Conservation (phyloP, 2,113 vertebrate genomes). For the Gnathonemus longibarbis region DNA sequence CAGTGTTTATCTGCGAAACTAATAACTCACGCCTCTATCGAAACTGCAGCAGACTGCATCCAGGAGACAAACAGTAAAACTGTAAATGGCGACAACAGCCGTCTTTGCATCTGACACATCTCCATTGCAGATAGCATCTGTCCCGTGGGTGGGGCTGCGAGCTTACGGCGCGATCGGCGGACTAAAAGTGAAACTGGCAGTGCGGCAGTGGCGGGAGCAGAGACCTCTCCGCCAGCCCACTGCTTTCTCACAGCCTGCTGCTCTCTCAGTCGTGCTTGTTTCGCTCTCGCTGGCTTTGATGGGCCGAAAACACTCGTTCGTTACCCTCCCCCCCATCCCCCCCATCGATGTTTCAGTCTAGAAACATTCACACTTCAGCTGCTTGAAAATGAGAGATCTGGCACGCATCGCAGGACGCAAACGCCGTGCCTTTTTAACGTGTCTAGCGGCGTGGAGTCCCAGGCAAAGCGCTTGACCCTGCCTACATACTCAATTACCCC, state of each 20-base stretch:
- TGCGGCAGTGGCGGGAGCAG: background rate
- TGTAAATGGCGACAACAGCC: background rate
- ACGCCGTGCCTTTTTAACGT: background rate
- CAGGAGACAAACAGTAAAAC: slow-evolving; percentile 2
- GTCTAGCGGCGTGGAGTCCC: background rate
- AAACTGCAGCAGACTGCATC: background rate
- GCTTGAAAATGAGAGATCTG: background rate
- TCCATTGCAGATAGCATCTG: slow-evolving; percentile 5
- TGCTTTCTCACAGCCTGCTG: slow-evolving; percentile 5
- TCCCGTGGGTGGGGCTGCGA: background rate
- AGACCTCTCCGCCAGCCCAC: background rate
- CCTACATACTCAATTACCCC: background rate
- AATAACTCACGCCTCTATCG: slow-evolving; percentile 2
- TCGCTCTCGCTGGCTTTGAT: background rate
- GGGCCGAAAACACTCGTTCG: background rate
- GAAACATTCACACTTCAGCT: background rate
- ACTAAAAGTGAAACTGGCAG: slow-evolving; percentile 16
- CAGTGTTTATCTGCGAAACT: background rate
- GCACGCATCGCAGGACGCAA: background rate
- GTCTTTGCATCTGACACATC: background rate
- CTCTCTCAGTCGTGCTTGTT: background rate
- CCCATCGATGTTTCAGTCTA: background rate
- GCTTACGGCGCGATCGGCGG: background rate
- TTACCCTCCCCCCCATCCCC: background rate
- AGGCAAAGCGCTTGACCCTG: background rate